Evolutionary conservation across 2,888 invertebrate genomes (phyloP), one percentile per base, ranked within the genome.

Genomic region (Leucania comma): DNA sequence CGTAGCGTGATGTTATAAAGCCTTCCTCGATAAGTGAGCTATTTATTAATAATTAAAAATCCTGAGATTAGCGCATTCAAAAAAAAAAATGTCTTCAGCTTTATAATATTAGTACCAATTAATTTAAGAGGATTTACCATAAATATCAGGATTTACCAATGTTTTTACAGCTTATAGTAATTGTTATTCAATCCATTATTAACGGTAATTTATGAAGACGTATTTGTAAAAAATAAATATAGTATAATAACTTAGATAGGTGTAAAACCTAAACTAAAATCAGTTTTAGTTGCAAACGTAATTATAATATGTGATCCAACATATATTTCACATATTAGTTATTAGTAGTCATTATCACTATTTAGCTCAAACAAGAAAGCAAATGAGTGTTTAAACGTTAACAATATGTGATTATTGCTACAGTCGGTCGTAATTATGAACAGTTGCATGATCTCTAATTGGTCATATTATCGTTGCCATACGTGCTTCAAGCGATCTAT

Each of bases 401-500:
- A 63, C 54, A 54, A 42, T 50, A n/a, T n/a, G 42, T 56, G 14
- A 35, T 46, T 46, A 68, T 42, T 42, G 42, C 17, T 57, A 20
- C 12, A 26, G 42, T 26, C 24, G 8, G 29, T 58, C 38, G 29
- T 63, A 75, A 75, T 69, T 70, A 70, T 51, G 63, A 60, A 46
- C 22, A 67, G 56, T 65, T 50, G 50, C 38, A 12, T n/a, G 48
- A 61, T 64, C 61, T 65, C 53, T 68, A 72, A 66, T 51, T 77
- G 61, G 54, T 53, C 22, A 29, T 60, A 17, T 56, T 69, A 75
- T 75, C 48, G 5, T 12, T n/a, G 32, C 22, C 9, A 35, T 14
- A 78, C 78, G 78, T 78, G 78, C 22, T 42, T 51, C 42, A 60
- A n/a, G 29, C 29, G 46, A 24, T n/a, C 22, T 53, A 54, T 20